phyloP scores from a whole-genome alignment of 2,888 invertebrate species.

The Zonitis immaculata region DNA sequence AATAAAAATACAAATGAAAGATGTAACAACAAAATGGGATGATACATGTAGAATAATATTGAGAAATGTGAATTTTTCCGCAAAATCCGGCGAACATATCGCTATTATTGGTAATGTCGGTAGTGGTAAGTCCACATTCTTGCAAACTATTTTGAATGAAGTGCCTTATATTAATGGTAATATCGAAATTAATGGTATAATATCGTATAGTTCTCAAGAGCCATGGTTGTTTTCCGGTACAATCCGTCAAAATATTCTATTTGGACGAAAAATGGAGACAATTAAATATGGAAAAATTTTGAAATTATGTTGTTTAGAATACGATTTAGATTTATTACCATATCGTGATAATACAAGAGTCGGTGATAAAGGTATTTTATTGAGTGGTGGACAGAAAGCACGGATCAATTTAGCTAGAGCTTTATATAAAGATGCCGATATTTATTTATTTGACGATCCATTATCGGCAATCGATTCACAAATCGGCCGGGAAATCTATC shows the following conservation, averaged over 20 bases:
- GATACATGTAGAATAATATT: not conserved
- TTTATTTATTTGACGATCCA: constrained; percentile 17
- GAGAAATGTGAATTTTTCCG: constrained; percentile 4
- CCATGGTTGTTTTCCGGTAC: constrained; percentile 22
- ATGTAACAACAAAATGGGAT: constrained; percentile 6
- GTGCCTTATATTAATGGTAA: constrained; percentile 7
- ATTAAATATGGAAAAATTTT: constrained; percentile 8
- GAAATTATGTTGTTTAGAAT: constrained; percentile 40
- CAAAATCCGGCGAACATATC: not conserved
- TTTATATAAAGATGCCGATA: constrained; percentile 57
- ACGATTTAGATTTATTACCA: constrained; percentile 63
- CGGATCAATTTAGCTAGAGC: constrained; percentile 68
- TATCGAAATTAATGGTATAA: constrained; percentile 9
- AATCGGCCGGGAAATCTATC: constrained; percentile 63
- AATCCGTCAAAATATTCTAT: constrained; percentile 20
- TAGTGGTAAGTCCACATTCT: constrained; percentile 22
- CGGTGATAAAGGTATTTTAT: constrained; percentile 56
- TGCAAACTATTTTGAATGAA: constrained; percentile 18
- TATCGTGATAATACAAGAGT: constrained; percentile 70
- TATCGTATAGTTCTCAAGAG: constrained; percentile 22
- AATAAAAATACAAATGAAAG: constrained; percentile 55
- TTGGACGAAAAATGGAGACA: constrained; percentile 42
- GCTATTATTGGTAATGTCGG: constrained; percentile 28
- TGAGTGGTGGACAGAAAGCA: constrained; percentile 65
- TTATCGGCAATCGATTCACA: constrained; percentile 58